Evolutionary conservation across 2,113 vertebrate genomes (phyloP).

Genomic region (Xenopus tropicalis): DNA sequence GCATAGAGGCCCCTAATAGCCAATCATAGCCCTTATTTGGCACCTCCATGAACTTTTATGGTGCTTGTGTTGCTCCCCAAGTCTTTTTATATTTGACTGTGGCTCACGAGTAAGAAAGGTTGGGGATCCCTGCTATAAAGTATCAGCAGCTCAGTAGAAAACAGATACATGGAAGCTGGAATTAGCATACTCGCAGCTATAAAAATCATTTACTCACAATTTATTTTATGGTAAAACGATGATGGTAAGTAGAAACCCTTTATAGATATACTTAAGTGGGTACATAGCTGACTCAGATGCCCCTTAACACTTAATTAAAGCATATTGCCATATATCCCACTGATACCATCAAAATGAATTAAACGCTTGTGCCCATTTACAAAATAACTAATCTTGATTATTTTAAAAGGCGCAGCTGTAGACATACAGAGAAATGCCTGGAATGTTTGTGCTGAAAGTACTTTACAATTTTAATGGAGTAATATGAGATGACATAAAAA

Average conservation of each 20-base stretch:
- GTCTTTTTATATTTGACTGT: no score
- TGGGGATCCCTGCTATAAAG: no score
- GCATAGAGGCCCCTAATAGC: no score
- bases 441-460: constrained; percentile 15
- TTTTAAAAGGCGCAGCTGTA: constrained; percentile 14
- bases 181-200: constrained; percentile 34
- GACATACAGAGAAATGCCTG: constrained; percentile 9
- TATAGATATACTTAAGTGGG: constrained; percentile 29
- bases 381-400: constrained; percentile 34
- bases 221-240: constrained; percentile 33
- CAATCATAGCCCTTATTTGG: no score
- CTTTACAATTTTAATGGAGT: constrained; percentile 29
- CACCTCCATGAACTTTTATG: no score
- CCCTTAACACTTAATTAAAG: constrained; percentile 42
- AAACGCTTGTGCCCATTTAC: constrained; percentile 26
- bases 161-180: constrained; percentile 17
- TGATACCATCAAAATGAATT: constrained; percentile 22
- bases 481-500: constrained; percentile 28
- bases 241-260: constrained; percentile 22
- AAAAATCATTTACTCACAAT: constrained; percentile 23
- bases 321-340: constrained; percentile 30
- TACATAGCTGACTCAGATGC: constrained; percentile 38
- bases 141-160: background rate
- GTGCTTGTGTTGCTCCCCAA: no score
- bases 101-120: no score